Conservation (phyloP, 2,888 invertebrate genomes). For the Apotomis betuletana region DNA sequence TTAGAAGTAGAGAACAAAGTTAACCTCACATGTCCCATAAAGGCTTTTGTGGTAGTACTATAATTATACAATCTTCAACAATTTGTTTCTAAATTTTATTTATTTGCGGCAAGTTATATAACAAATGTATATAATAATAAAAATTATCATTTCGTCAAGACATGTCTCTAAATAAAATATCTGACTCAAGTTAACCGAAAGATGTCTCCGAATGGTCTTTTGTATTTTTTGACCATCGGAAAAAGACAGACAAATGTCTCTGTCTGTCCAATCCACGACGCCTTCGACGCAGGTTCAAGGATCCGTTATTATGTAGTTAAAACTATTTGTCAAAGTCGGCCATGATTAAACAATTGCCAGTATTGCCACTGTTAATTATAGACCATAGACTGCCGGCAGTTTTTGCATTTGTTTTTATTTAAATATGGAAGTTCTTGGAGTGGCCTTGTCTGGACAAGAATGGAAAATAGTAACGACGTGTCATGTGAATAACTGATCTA, state of each 20-base stretch:
- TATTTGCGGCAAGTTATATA: too few species aligned
- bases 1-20: too few species aligned
- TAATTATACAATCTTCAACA: too few species aligned
- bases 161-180: too few species aligned
- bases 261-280: neutral
- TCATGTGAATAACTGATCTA: conserved; percentile 19
- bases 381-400: conserved; percentile 30
- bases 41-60: too few species aligned
- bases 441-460: conserved; percentile 23
- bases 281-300: conserved; percentile 38
- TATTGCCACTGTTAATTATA: conserved; percentile 43
- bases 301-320: conserved; percentile 25
- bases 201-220: neutral
- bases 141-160: too few species aligned
- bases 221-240: neutral
- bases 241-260: conserved; percentile 8
- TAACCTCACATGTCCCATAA: too few species aligned
- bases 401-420: conserved; percentile 40
- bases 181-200: neutral
- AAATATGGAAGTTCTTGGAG: conserved; percentile 29
- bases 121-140: too few species aligned
- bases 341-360: conserved; percentile 44
- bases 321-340: conserved; percentile 42
- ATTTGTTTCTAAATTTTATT: too few species aligned
- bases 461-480: conserved; percentile 26